Evolutionary conservation across 1,140 invertebrate genomes (phyloP).

Genomic region (Drosophila subpulchrella): DNA sequence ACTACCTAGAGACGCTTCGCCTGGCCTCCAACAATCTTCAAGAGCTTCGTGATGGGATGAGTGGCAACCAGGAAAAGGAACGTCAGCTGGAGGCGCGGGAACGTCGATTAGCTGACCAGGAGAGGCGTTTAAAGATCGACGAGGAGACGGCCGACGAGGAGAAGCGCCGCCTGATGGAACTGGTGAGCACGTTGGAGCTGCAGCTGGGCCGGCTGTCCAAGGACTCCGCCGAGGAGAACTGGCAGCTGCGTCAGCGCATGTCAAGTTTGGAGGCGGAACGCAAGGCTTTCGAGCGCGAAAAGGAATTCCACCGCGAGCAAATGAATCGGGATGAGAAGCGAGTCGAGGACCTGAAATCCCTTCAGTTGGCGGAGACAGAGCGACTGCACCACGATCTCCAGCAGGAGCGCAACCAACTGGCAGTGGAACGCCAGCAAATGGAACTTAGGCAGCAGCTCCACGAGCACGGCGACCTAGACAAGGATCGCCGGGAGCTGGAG

Average conservation of each 20-base stretch:
- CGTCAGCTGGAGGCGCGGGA: slow-evolving; percentile 81
- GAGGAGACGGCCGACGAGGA: slow-evolving; percentile 84
- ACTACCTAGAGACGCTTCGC: slow-evolving; percentile 84
- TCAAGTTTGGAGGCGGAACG: slow-evolving; percentile 76
- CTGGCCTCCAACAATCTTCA: slow-evolving; percentile 82
- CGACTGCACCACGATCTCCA: slow-evolving; percentile 82
- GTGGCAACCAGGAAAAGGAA: slow-evolving; percentile 76
- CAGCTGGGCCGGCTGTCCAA: slow-evolving; percentile 83
- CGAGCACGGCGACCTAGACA: slow-evolving; percentile 67
- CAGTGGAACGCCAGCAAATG: slow-evolving; percentile 84
- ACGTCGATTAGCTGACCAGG: slow-evolving; percentile 78
- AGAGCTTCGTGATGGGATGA: slow-evolving; percentile 74
- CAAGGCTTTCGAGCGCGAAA: slow-evolving; percentile 84
- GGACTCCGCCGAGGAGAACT: slow-evolving; percentile 84
- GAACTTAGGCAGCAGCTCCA: slow-evolving; percentile 84
- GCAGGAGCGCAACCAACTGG: slow-evolving; percentile 83
- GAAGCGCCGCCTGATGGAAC: slow-evolving; percentile 84
- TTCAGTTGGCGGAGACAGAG: slow-evolving; percentile 84
- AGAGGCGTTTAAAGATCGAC: slow-evolving; percentile 83
- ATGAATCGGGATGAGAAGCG: slow-evolving; percentile 78
- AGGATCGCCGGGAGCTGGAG: slow-evolving; percentile 84
- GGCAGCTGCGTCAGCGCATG: slow-evolving; percentile 84
- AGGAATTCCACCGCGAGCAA: slow-evolving; percentile 79
- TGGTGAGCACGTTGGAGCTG: slow-evolving; percentile 85
- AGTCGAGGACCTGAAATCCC: slow-evolving; percentile 82